Base-by-base conservation (phyloP, 1,140 invertebrate genomes). In the Ceratina japonica region DNA sequence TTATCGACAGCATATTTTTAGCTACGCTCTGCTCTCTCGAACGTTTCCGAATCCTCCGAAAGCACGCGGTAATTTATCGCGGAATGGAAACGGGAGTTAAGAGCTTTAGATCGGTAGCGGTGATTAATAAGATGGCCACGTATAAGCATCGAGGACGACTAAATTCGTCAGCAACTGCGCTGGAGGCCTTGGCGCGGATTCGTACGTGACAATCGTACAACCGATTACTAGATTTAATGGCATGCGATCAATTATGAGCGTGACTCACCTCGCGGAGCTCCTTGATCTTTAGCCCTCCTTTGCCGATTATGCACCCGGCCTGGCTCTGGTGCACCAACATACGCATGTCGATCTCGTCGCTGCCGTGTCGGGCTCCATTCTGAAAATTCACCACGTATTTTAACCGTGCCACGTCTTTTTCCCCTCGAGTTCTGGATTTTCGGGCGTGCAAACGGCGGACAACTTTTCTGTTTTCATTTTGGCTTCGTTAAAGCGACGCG, bases 281-380 rank as follows among this genome's bases (percentile, higher is more conserved):
- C 93, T 99, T 99, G 91, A 99, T 99, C 93, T 99, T 99, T 83
- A 96, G 94, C 58, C 99, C 98, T 80, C 95, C 97, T 92, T 98
- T 98, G 61, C 98, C 98, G 91, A 99, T 99, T 88, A 99, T 97
- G 91, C 98, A 99, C 65, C 98, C 98, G 73, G 98, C 98, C 91
- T 99, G 96, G 88, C 97, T 99, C 93, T 99, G 98, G 91, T 99
- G 98, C 31, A 99, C 97, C 82, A 99, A 93, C 92, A 99, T 95
- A 83, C 98, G 95, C 37, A 99, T 93, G 92, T 99, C 98, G 87
- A 97, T 95, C 86, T 98, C 97, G 82, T 96, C 97, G 84, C 94
- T 95, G 86, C 94, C 94, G 88, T 94, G 92, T 65, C 93, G 93
- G 3, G 93, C 91, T 52, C 93, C 93, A 87, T 94, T 94, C 94